Percentiles rank a stretch among this genome's conserved stretches.
phyloP scores from a whole-genome alignment of 2,113 vertebrate genomes.

The Larimichthys polyactis region DNA sequence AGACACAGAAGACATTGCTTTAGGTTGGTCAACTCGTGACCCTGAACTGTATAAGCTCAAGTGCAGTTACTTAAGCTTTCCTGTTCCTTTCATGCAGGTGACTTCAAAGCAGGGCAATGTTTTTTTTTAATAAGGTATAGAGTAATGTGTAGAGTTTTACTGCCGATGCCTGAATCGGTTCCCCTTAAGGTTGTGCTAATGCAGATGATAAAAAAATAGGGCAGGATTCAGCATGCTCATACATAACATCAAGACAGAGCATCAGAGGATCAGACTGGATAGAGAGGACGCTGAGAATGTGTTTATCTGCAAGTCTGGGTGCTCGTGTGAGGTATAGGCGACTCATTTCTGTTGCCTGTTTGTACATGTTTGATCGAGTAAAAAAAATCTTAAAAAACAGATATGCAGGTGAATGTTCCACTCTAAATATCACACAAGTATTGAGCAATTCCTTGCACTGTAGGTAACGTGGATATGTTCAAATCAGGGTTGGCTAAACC shows the following conservation, averaged over 20 bases:
- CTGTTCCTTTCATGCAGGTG: conserved; percentile 9
- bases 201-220: conserved; percentile 41
- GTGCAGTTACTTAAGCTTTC: conserved; percentile 30
- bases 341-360: conserved; percentile 23
- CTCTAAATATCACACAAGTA: no score
- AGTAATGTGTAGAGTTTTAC: conserved; percentile 28
- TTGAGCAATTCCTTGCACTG: conserved; percentile 11
- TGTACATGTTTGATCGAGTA: conserved; percentile 1
- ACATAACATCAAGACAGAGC: conserved; percentile 26
- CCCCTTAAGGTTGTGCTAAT: conserved; percentile 25
- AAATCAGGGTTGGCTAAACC: conserved; percentile 38
- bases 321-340: background rate
- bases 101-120: conserved; percentile 48
- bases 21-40: conserved; percentile 12
- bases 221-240: conserved; percentile 58
- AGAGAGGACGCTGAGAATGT: conserved; percentile 15
- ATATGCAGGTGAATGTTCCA: conserved; percentile 13
- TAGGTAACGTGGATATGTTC: conserved; percentile 37
- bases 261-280: conserved; percentile 27
- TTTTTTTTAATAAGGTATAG: conserved; percentile 10
- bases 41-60: conserved; percentile 17
- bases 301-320: conserved; percentile 22
- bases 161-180: conserved; percentile 20
- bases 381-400: background rate
- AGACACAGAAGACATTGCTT: conserved; percentile 23